Conservation (phyloP, 2,888 invertebrate species). For the Agonum fuliginosum region DNA sequence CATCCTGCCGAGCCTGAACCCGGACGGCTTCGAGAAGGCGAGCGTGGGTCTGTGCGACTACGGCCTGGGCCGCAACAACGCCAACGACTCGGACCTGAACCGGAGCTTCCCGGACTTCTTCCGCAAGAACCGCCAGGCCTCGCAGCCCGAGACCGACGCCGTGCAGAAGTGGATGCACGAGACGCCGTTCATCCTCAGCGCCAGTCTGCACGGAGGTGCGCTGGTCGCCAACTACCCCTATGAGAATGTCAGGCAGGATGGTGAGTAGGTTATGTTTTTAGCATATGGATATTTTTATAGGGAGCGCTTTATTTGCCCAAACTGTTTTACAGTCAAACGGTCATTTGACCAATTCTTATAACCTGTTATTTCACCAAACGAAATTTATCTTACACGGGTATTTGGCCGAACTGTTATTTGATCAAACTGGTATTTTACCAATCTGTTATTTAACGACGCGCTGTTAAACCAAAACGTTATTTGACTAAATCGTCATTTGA, state of each 20-base stretch:
- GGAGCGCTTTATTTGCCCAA: too few species aligned
- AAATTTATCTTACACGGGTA: too few species aligned
- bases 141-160: slow-evolving; percentile 77
- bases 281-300: neutral
- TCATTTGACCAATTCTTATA: too few species aligned
- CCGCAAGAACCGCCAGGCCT: slow-evolving; percentile 70
- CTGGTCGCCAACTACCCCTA: slow-evolving; percentile 83
- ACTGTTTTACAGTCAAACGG: too few species aligned
- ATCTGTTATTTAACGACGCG: too few species aligned
- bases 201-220: slow-evolving; percentile 80
- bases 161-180: slow-evolving; percentile 77
- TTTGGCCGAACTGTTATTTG: too few species aligned
- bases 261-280: slow-evolving; percentile 67
- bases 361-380: too few species aligned
- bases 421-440: too few species aligned
- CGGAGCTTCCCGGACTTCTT: slow-evolving; percentile 80
- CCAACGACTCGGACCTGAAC: slow-evolving; percentile 72
- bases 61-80: slow-evolving; percentile 67
- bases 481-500: too few species aligned
- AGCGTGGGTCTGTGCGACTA: slow-evolving; percentile 66
- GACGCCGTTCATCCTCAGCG: slow-evolving; percentile 78
- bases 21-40: slow-evolving; percentile 79
- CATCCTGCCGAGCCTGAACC: slow-evolving; percentile 85
- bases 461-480: too few species aligned
- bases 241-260: slow-evolving; percentile 74